Evolutionary conservation across 2,113 vertebrate species (phyloP).

Genomic region (Paramormyrops kingsleyae): DNA sequence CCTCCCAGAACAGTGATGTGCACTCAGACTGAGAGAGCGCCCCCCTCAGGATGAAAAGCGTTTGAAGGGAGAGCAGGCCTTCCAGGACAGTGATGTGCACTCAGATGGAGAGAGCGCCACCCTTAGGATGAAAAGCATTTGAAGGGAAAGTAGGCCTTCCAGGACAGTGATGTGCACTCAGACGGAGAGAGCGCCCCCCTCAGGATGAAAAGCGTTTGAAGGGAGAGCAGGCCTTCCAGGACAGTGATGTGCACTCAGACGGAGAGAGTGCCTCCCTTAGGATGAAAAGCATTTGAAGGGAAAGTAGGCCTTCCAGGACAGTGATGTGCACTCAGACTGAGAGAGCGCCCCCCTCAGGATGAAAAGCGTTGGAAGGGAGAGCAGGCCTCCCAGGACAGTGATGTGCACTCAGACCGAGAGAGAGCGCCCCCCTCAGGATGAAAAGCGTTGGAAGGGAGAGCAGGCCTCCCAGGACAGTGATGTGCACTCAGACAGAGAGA

Average conservation of each 20-base stretch:
- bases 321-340: background rate
- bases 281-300: background rate
- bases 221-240: background rate
- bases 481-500: background rate
- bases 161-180: background rate
- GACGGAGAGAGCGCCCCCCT: background rate
- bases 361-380: background rate
- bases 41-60: background rate
- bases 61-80: background rate
- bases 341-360: background rate
- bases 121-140: background rate
- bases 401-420: background rate
- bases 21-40: background rate
- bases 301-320: background rate
- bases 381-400: background rate
- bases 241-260: background rate
- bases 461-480: background rate
- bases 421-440: no score
- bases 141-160: no score
- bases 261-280: background rate
- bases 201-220: background rate
- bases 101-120: background rate
- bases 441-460: background rate
- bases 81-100: background rate
- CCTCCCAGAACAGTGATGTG: background rate